These are phyloP conservation scores for Eurytoma californica DNA, from an alignment of 2,888 invertebrate genomes.

Conservation along the genomic window DNA sequence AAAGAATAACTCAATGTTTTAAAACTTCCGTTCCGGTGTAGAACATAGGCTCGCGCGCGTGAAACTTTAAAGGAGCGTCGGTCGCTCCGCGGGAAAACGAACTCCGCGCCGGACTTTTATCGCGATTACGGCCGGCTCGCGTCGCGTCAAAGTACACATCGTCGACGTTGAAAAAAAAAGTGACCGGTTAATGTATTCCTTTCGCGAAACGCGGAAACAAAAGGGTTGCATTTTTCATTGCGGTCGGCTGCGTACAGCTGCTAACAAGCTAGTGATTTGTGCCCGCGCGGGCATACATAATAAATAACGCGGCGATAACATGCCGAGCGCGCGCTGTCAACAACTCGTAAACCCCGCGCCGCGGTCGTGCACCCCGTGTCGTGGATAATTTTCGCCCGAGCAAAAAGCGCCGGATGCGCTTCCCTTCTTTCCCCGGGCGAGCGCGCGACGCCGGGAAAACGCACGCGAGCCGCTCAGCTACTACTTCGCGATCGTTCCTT, in stretches of 20 bases:
- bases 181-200: neutral
- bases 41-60: no score
- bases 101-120: no score
- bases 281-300: constrained; percentile 23
- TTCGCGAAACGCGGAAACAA: constrained; percentile 5
- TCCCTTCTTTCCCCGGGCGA: neutral
- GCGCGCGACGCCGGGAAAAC: neutral
- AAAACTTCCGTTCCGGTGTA: no score
- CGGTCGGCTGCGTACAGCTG: neutral
- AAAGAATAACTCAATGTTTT: no score
- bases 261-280: constrained; percentile 40
- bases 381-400: constrained; percentile 38
- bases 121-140: no score
- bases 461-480: neutral
- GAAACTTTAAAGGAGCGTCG: no score
- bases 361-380: constrained; percentile 22
- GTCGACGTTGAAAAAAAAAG: neutral
- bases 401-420: constrained; percentile 14
- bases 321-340: constrained; percentile 12
- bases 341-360: constrained; percentile 24
- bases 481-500: neutral
- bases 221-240: constrained; percentile 29
- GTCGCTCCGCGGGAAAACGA: no score
- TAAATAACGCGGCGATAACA: constrained; percentile 43
- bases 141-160: no score